A percentile compares a stretch with the other conserved stretches of the same genome.
Conservation (phyloP, 2,113 vertebrate genomes). For the Macquaria australasica region DNA sequence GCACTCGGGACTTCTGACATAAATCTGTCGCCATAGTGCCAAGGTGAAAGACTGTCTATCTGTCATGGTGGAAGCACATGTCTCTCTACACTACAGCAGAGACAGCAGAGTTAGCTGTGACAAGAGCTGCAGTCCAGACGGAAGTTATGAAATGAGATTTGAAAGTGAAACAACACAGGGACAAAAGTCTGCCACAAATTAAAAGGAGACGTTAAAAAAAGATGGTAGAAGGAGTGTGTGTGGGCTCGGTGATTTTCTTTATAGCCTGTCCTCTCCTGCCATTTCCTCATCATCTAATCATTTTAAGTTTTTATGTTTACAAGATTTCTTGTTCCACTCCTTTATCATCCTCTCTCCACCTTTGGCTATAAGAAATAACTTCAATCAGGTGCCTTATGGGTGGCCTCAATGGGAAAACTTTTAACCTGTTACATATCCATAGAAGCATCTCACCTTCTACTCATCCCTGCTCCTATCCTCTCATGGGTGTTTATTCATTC, state of each 20-base stretch:
- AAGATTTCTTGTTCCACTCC: conserved; percentile 30
- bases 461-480: conserved; percentile 17
- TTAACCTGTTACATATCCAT: neutral
- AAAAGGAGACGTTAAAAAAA: neutral
- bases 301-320: neutral
- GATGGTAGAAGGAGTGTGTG: neutral
- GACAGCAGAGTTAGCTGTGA: neutral
- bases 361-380: neutral
- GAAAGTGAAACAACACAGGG: conserved; percentile 2
- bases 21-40: no score
- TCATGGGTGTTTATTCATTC: conserved; percentile 22
- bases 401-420: conserved; percentile 27
- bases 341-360: conserved; percentile 3
- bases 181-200: neutral
- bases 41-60: neutral
- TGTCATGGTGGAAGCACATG: neutral
- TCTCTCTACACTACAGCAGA: neutral
- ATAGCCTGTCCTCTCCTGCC: neutral
- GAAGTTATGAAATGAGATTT: neutral
- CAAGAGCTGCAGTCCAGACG: neutral
- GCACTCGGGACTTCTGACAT: no score
- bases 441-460: conserved; percentile 13
- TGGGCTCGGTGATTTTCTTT: conserved; percentile 3
- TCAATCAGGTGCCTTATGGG: conserved; percentile 5
- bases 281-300: conserved; percentile 22